Percentiles rank a stretch among this genome's conserved stretches.
Evolutionary conservation across 2,888 invertebrate genomes (phyloP).

Genomic region (Cryptus viduatorius): DNA sequence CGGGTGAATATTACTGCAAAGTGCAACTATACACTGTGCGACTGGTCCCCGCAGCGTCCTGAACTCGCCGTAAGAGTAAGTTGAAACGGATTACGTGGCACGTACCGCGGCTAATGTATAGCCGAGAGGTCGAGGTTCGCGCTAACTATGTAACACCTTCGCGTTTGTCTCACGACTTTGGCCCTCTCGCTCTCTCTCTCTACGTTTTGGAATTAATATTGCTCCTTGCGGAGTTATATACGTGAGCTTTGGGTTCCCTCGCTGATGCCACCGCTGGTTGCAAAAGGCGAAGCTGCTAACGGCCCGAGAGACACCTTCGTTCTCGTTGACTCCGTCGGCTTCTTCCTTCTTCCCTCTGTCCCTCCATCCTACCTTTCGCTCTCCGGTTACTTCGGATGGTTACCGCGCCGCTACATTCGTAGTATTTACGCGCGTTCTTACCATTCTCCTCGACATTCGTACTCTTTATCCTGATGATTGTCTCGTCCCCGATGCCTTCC

Average conservation of each 20-base stretch:
- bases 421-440: not conserved
- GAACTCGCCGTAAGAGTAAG: slow-evolving; percentile 41
- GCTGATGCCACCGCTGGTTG: slow-evolving; percentile 12
- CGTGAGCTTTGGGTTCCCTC: slow-evolving; percentile 25
- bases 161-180: slow-evolving; percentile 40
- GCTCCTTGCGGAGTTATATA: slow-evolving; percentile 50
- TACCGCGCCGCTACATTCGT: not conserved
- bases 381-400: slow-evolving; percentile 1
- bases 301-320: slow-evolving; percentile 48
- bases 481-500: not conserved
- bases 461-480: slow-evolving; percentile 15
- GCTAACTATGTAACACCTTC: slow-evolving; percentile 26
- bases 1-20: slow-evolving; percentile 38
- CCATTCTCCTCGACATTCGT: not conserved
- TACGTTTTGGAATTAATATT: slow-evolving; percentile 57
- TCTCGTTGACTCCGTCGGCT: slow-evolving; percentile 31
- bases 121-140: slow-evolving; percentile 27
- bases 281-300: slow-evolving; percentile 49
- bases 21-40: slow-evolving; percentile 10
- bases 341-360: not conserved
- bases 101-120: slow-evolving; percentile 44
- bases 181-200: slow-evolving; percentile 34
- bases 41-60: slow-evolving; percentile 2
- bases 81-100: slow-evolving; percentile 59
- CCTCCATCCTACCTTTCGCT: not conserved